Evolutionary conservation across 2,888 invertebrate genomes (phyloP), one percentile per base, ranked within the genome.

Genomic region (Amphipoea oculea): DNA sequence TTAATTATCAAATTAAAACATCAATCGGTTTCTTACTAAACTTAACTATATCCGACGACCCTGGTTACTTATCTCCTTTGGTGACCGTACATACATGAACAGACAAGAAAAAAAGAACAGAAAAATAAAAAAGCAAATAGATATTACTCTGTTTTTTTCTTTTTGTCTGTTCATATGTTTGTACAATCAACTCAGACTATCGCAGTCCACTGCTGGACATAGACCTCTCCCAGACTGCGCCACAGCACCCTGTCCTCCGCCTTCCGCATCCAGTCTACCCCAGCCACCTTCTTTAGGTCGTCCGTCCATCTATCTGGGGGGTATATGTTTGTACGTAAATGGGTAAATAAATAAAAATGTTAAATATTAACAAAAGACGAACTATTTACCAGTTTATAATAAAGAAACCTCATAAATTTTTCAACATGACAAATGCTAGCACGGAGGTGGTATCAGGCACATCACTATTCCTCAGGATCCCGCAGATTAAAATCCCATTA

Each of bases 401-500:
- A 51, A 36, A 23, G 9, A 51, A 23, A 57, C 48, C 36, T 82
- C 73, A 66, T 76, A 57, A 1, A 63, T 66, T 48, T 73, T 71
- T 71, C 54, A 86, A 45, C 42, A 73, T 29, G 62, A 57, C 42
- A 78, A 73, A 69, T 65, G 36, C 63, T 69, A 62, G 40, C 67
- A 36, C 48, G 42, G 0, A 23, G 78, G 54, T 71, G 29, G 73
- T 67, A 81, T 67, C 63, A 48, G 42, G 14, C 62, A 76, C 73
- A 86, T 81, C 76, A 69, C 85, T 81, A 74, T 78, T 78, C 77
- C 51, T 76, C 71, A 76, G 81, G 62, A 87, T n/a, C 63, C 65
- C 54, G 57, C 78, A 86, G 85, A 86, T 86, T 87, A 87, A 85
- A 84, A 84, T 81, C 78, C 78, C 71, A 86, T 86, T 86, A 87